Percentiles rank a stretch among this genome's conserved stretches.
phyloP scores from a whole-genome alignment of 2,113 vertebrate species.

The Fregata magnificens region DNA sequence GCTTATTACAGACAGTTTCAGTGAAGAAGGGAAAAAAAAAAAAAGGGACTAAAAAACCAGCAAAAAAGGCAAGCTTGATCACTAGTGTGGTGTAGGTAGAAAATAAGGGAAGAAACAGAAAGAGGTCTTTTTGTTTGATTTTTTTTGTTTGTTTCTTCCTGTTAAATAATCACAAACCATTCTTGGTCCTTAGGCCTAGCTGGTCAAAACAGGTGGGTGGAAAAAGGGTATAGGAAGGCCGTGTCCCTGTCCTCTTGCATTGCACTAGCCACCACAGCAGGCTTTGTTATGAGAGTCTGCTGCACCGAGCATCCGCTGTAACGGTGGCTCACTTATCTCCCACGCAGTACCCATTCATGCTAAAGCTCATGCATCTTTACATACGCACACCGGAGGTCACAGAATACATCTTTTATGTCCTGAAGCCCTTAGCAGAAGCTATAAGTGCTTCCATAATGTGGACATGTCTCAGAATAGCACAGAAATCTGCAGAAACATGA shows the following conservation, averaged over 20 bases:
- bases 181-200: neutral
- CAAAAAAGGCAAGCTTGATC: neutral
- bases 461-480: neutral
- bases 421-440: neutral
- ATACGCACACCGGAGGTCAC: neutral
- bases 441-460: neutral
- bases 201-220: neutral
- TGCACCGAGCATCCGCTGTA: neutral
- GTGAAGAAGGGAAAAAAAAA: neutral
- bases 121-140: neutral
- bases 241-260: fast-evolving
- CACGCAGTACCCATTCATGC: neutral
- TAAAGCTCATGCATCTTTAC: neutral
- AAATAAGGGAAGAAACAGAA: neutral
- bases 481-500: neutral
- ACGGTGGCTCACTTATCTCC: neutral
- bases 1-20: neutral
- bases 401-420: neutral
- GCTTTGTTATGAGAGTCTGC: neutral
- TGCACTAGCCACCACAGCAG: neutral
- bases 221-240: neutral
- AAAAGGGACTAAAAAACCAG: fast-evolving
- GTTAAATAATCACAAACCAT: neutral
- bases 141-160: neutral
- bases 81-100: neutral